Conservation (phyloP, 2,888 invertebrate species). For the Brachylomia viminalis region DNA sequence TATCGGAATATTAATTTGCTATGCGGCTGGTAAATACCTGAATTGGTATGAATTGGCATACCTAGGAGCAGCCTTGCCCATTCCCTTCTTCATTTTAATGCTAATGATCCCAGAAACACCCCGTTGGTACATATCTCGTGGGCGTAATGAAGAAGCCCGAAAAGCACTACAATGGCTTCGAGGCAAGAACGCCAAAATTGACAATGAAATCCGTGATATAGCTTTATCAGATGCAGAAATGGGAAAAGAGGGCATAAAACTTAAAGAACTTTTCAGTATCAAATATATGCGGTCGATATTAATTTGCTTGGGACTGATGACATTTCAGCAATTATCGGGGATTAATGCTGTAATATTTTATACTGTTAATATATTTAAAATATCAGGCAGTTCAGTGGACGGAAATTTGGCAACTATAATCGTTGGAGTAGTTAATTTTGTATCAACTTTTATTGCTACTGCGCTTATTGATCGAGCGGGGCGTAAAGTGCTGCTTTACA, state of each 20-base stretch:
- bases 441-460: conserved; percentile 97
- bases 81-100: conserved; percentile 95
- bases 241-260: conserved; percentile 91
- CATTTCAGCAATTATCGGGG: conserved; percentile 98
- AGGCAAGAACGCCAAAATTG: conserved; percentile 94
- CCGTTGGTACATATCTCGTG: conserved; percentile 96
- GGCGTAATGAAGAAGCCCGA: conserved; percentile 93
- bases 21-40: conserved; percentile 94
- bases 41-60: conserved; percentile 96
- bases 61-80: conserved; percentile 93
- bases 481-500: conserved; percentile 96
- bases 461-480: conserved; percentile 96
- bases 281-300: conserved; percentile 94
- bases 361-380: conserved; percentile 96
- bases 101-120: conserved; percentile 98
- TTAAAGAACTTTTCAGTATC: conserved; percentile 92
- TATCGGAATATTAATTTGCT: conserved; percentile 95
- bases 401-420: conserved; percentile 95
- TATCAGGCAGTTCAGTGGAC: conserved; percentile 95
- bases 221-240: conserved; percentile 93
- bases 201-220: conserved; percentile 94
- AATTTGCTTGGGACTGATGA: conserved; percentile 97
- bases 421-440: conserved; percentile 97
- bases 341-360: conserved; percentile 99
- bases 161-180: conserved; percentile 96